These are phyloP conservation scores for Acipenser oxyrinchus DNA, from an alignment of 2,797 vertebrate genomes.

Conservation along the genomic window DNA sequence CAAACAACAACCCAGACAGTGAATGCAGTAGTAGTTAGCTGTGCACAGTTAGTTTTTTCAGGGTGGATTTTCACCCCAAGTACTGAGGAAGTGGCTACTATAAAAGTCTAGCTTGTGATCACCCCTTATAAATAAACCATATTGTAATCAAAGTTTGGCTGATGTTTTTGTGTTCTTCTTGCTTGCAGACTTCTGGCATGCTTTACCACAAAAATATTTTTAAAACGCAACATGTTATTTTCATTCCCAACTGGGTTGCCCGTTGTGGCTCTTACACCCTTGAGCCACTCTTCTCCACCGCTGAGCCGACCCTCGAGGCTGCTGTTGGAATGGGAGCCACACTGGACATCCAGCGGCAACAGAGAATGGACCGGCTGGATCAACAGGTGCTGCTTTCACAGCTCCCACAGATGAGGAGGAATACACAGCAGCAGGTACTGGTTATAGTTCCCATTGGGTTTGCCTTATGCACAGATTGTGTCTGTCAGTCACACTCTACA, in stretches of 20 bases:
- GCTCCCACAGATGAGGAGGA: conserved; percentile 73
- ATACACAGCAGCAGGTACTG: conserved; percentile 61
- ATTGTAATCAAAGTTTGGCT: too few relatives aligned
- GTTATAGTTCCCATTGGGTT: too few relatives aligned
- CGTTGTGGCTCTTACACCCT: conserved; percentile 62
- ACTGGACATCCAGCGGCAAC: conserved; percentile 90
- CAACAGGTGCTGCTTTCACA: conserved; percentile 86
- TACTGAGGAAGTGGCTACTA: too few relatives aligned
- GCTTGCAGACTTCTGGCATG: conserved; percentile 74
- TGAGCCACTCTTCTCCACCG: conserved; percentile 80
- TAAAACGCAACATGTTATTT: conserved; percentile 66
- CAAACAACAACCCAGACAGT: too few relatives aligned
- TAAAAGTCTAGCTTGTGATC: too few relatives aligned
- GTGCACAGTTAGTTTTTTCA: too few relatives aligned
- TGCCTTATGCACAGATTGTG: too few relatives aligned
- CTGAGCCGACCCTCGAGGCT: conserved; percentile 68
- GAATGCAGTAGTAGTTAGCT: too few relatives aligned
- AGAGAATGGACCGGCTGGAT: conserved; percentile 85
- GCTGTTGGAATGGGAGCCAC: conserved; percentile 92
- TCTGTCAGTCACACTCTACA: too few relatives aligned
- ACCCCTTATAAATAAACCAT: too few relatives aligned
- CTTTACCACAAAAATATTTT: conserved; percentile 70
- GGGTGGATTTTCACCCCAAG: too few relatives aligned
- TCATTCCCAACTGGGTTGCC: conserved; percentile 71
- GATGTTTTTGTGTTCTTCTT: too few relatives aligned